phyloP scores from a whole-genome alignment of 2,113 vertebrate species.

The Hippoglossus stenolepis region DNA sequence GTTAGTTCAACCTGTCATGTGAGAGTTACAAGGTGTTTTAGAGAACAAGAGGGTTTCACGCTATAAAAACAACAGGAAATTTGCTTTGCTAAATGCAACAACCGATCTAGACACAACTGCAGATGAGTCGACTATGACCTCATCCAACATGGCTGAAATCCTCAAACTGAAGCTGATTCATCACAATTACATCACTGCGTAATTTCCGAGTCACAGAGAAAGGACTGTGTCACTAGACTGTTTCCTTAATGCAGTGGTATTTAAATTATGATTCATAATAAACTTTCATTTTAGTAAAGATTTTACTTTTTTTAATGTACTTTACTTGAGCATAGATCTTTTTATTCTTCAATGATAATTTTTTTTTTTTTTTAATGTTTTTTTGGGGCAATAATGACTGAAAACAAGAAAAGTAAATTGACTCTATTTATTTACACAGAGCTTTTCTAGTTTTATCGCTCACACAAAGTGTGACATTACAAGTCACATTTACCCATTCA shows the following conservation, averaged over 20 bases:
- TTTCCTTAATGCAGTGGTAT: not conserved
- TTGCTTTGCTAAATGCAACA: not conserved
- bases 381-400: no score
- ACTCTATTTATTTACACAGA: no score
- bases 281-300: not conserved
- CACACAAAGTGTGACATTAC: no score
- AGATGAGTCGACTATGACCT: not conserved
- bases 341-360: no score
- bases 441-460: no score
- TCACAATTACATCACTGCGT: slow-evolving; percentile 1
- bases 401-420: no score
- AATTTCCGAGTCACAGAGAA: slow-evolving; percentile 21
- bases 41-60: not conserved
- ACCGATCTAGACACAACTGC: not conserved
- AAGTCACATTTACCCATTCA: no score
- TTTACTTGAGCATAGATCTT: no score
- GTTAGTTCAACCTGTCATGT: not conserved
- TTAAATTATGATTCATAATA: not conserved
- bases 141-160: slow-evolving; percentile 35
- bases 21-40: not conserved
- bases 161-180: not conserved
- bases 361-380: no score
- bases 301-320: no score
- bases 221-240: slow-evolving; percentile 6
- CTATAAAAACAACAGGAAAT: not conserved